Evolutionary conservation across 2,888 invertebrate species (phyloP), one percentile per base, ranked within the genome.

Genomic region (Drosophila vallismaia): DNA sequence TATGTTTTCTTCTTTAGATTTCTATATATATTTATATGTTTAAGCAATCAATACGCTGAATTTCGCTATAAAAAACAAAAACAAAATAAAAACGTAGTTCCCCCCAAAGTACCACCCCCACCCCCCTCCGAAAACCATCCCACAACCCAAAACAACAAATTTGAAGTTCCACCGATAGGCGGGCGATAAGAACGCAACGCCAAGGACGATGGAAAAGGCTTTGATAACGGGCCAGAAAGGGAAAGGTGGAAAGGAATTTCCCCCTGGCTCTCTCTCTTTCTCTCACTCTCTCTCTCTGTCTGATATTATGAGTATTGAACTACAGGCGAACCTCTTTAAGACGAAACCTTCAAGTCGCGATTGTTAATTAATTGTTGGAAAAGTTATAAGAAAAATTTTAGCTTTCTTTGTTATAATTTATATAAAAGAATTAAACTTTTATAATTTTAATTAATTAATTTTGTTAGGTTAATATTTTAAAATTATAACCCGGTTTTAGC

Each of bases 191-290:
- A 53, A 53, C 48, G 24, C 52, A 40, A 8, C 48, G 40, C 48
- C 66, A 66, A 66, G 66, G 63, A 64, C 63, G 38, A 64, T 66
- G 52, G 48, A 42, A 66, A 63, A 48, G 66, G 66, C 52, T 63
- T 53, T 63, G 66, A 62, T 66, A 66, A 66, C 53, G 40, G 33
- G 44, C 33, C 24, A 42, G 14, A 12, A 19, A 40, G 48, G 6
- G 46, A 40, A 57, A 49, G 42, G 12, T 6, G 31, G 26, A 8
- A 24, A 14, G 14, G 26, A 19, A 29, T 12, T 50, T 14, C 50
- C 24, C 24, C 12, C 9, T 9, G 4, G 9, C 28, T 28, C 49
- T 19, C 9, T 2, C 31, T 12, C 31, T 33, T 36, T 56, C 28
- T 14, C 28, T 26, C 36, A 38, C 45, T 56, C 28, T n/a, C 28